Base-by-base conservation (phyloP, 2,797 vertebrate genomes). In the Galaxias olidus region DNA sequence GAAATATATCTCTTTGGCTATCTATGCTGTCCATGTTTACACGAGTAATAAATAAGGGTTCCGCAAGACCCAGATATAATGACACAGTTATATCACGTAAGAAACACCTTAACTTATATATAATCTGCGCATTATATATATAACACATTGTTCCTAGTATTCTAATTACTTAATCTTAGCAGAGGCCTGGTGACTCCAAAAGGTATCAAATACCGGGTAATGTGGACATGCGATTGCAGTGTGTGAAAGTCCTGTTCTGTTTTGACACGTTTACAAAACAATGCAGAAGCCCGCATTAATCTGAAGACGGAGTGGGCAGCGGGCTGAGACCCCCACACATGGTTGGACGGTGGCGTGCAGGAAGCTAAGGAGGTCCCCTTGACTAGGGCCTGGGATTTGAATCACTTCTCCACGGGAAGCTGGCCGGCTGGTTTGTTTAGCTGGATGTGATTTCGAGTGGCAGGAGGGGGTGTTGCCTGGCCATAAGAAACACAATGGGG, bases 261-360 rank as follows among this genome's bases (percentile, higher is more conserved):
- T 88, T 88, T 92, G 89, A 91, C 87, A 92, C 78, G 73, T 91
- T 91, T 91, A 92, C 88, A 91, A 90, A 92, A 92, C 83, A 89
- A 89, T 88, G 87, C 72, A 83, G 86, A 89, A 91, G 88, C 84
- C 80, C 87, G 83, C 83, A 86, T 92, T 88, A 86, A 83, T 92
- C 79, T 90, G 73, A 78, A 65, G 74, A 78, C 77, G 73, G 75
- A 83, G 84, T 76, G 84, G 74, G 83, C 78, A 83, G 78, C 71
- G 4, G 63, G 77, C 68, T 67, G 85, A 89, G 92, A 80, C 84
- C 88, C 86, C 92, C 88, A 89, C 89, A 91, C 91, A 88, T 91
- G 90, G 88, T 88, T 81, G 84, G 90, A 92, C 82, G 92, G 92
- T 90, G 90, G 89, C 86, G 77, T 84, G 73, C 84, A 87, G 89